Evolutionary conservation across 2,888 invertebrate species (phyloP), one percentile per base, ranked within the genome.

Genomic region (Globia sparganii): DNA sequence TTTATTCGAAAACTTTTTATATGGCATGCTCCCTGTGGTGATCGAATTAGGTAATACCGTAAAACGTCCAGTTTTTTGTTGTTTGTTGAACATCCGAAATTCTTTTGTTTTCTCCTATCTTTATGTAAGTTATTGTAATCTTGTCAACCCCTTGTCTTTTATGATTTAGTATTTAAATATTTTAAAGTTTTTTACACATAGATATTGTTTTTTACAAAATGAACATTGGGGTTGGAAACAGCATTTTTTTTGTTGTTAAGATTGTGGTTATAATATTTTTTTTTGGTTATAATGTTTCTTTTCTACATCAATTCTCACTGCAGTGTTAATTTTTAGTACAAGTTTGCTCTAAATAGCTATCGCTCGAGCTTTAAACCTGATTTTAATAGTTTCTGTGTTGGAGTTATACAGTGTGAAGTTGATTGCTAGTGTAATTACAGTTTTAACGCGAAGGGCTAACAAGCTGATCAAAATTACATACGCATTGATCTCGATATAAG

Each of bases 11-110:
- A 91, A 91, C 88, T 91, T 93, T 93, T 92, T 92, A 88, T 80
- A 88, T 28, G 21, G 2, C 37, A 91, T 86, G 85, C 93, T 93
- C 93, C 95, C 95, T 93, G 95, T 86, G 76, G 95, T 77, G 95
- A 84, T 70, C 73, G 87, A 86, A 87, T 90, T 87, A 84, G 77
- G 90, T 66, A 78, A 86, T 86, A 90, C 78, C 90, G 87, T 91
- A 91, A 92, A 92, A 90, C 84, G 74, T 85, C 86, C 70, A 80
- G 72, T 78, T 92, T 93, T 68, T 93, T 53, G 49, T 93, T 91
- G 88, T 89, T 79, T 66, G 64, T 72, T 75, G 78, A 72, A 83
- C 75, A 83, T 84, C 78, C 87, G 15, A 87, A 88, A 90, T 91
- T 91, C 91, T 88, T 91, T 94, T 91, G 92, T 93, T 92, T 91